Evolutionary conservation across 1,140 invertebrate genomes (phyloP).

Genomic region (Papilio polytes): DNA sequence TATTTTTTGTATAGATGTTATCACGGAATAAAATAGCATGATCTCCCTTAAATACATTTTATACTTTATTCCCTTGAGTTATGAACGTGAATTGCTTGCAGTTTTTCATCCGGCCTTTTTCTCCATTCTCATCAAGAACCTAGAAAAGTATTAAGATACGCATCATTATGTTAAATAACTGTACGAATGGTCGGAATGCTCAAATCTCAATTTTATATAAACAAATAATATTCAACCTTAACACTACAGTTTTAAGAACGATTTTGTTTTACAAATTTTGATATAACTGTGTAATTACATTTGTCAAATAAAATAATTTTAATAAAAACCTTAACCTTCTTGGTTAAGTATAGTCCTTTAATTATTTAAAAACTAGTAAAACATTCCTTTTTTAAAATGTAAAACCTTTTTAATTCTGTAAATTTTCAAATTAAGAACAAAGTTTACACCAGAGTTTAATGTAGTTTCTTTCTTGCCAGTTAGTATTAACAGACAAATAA

Average conservation of each 20-base stretch:
- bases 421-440: background rate
- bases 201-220: slow-evolving; percentile 19
- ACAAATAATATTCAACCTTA: slow-evolving; percentile 15
- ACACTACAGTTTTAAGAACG: background rate
- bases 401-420: background rate
- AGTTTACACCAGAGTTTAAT: background rate
- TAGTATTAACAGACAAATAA: background rate
- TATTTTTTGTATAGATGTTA: slow-evolving; percentile 27
- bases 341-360: background rate
- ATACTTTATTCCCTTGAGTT: slow-evolving; percentile 1
- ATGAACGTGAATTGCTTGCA: slow-evolving; percentile 19
- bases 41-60: background rate
- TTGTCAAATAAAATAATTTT: slow-evolving; percentile 23
- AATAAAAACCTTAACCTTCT: background rate
- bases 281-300: slow-evolving; percentile 12
- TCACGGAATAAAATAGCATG: slow-evolving; percentile 20
- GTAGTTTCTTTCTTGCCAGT: background rate
- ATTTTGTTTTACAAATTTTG: background rate
- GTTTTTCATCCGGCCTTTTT: slow-evolving; percentile 16
- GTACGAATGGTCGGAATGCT: slow-evolving; percentile 37
- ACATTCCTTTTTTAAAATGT: background rate
- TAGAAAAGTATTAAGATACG: slow-evolving; percentile 41
- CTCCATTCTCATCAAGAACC: slow-evolving; percentile 39
- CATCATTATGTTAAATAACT: slow-evolving; percentile 42
- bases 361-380: background rate